Evolutionary conservation across 2,113 vertebrate genomes (phyloP).

Genomic region (Hypanus sabinus): DNA sequence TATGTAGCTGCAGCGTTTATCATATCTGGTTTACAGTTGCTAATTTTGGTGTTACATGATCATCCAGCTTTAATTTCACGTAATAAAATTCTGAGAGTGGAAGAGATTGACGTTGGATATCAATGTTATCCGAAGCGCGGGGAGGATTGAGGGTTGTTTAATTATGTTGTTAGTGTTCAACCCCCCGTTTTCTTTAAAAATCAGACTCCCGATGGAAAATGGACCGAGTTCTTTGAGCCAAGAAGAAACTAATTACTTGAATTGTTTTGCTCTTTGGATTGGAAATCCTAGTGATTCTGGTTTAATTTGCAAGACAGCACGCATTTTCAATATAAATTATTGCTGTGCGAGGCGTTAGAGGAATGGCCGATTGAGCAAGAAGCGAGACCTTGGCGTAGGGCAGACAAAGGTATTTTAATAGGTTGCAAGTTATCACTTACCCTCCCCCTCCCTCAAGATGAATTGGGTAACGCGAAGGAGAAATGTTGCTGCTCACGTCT

Average conservation of each 20-base stretch:
- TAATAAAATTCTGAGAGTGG: not conserved
- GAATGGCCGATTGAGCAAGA: not conserved
- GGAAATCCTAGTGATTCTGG: not conserved
- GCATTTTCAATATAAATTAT: not conserved
- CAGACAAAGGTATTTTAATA: constrained; percentile 9
- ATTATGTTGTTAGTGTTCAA: not conserved
- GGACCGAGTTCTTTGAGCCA: not conserved
- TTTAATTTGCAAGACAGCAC: not conserved
- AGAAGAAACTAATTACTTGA: not conserved
- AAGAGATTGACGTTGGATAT: not conserved
- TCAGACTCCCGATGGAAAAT: not conserved
- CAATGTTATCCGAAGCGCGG: not conserved
- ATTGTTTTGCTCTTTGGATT: not conserved
- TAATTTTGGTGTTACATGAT: not conserved
- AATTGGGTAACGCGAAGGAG: not conserved
- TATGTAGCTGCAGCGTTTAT: not conserved
- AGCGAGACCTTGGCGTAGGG: not conserved
- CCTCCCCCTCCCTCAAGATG: not conserved
- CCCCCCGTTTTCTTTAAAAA: not conserved
- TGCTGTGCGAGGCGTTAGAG: not conserved
- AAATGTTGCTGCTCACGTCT: constrained; percentile 21
- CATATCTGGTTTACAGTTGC: not conserved
- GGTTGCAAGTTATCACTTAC: not conserved
- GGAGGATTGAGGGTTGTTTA: not conserved
- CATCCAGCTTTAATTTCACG: not conserved